Evolutionary conservation across 35 echinoderm and acorn worm genomes (phyloP).

Genomic region (Stichopus chloronotus): DNA sequence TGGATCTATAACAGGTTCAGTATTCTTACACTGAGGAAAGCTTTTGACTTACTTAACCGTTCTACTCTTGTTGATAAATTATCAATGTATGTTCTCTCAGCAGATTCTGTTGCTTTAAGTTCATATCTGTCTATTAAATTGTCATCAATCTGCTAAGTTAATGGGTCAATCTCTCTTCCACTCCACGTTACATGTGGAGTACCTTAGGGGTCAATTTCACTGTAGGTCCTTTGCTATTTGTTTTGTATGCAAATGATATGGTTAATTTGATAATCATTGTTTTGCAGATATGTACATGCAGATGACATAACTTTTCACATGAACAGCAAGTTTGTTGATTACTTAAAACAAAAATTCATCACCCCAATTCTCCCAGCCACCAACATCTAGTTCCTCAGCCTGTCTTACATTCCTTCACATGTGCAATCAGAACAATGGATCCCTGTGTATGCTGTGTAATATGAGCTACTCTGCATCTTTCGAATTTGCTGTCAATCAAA

Average conservation of each 20-base stretch:
- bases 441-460: no score
- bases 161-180: neutral
- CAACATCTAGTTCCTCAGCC: neutral
- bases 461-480: no score
- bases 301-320: no score
- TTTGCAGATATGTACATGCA: neutral
- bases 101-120: neutral
- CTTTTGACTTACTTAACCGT: slow-evolving; percentile 48
- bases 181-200: neutral
- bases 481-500: no score
- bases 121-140: slow-evolving; percentile 16
- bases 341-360: neutral
- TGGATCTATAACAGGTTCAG: neutral
- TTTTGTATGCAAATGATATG: neutral
- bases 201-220: no score
- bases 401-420: no score
- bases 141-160: neutral
- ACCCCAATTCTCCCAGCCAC: neutral
- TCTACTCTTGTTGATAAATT: slow-evolving; percentile 18
- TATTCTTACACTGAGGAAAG: slow-evolving; percentile 44
- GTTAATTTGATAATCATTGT: neutral
- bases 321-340: no score
- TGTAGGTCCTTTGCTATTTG: neutral
- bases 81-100: slow-evolving; percentile 2
- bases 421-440: no score